Evolutionary conservation across 2,113 vertebrate species (phyloP).

Genomic region (Podocnemis expansa): DNA sequence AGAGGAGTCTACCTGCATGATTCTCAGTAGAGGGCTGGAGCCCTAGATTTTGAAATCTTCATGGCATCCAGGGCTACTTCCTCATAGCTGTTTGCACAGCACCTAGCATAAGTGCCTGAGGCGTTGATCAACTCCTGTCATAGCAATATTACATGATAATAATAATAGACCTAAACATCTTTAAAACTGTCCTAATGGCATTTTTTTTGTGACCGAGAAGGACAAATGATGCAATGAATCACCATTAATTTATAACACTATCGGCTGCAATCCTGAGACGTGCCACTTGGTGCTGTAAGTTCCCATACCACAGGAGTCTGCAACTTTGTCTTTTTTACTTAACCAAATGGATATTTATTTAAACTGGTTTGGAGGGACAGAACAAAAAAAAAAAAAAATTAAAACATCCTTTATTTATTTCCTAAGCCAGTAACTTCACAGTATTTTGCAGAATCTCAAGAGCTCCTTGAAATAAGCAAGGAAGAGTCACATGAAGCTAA

Average conservation of each 20-base stretch:
- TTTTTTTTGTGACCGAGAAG: background rate
- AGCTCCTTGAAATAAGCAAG: background rate
- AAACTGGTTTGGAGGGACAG: background rate
- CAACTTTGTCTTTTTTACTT: background rate
- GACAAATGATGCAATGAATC: background rate
- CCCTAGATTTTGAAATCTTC: background rate
- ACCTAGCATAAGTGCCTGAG: background rate
- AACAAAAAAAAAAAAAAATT: too few relatives aligned
- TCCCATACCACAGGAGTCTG: background rate
- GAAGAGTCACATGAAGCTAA: conserved; percentile 67
- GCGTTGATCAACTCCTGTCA: background rate
- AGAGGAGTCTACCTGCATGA: background rate
- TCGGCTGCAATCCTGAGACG: background rate
- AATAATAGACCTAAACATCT: background rate
- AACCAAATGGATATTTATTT: background rate
- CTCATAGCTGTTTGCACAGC: background rate
- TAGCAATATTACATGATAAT: accelerated
- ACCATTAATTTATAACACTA: background rate
- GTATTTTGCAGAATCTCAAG: background rate
- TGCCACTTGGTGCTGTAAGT: background rate
- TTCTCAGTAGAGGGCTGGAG: accelerated
- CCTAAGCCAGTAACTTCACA: background rate
- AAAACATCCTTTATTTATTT: too few relatives aligned
- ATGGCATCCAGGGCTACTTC: accelerated
- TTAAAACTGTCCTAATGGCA: accelerated